Conservation (phyloP, 2,888 invertebrate species). For the Drosophila koepferae region DNA sequence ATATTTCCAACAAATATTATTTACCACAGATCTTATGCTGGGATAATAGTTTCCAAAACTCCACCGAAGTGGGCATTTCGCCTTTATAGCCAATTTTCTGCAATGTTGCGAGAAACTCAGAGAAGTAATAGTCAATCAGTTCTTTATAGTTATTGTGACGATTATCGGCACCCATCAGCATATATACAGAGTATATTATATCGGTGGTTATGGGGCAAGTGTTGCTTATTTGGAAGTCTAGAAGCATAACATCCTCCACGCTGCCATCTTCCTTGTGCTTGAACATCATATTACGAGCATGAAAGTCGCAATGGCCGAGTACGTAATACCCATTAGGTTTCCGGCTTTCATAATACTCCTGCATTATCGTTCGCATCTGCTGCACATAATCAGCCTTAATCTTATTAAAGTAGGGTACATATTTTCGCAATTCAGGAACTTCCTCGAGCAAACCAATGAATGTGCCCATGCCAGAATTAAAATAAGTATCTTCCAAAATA, state of each 20-base stretch:
- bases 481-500: conserved; percentile 30
- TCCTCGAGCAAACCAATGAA: conserved; percentile 50
- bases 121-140: conserved; percentile 58
- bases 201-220: conserved; percentile 66
- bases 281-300: conserved; percentile 72
- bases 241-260: conserved; percentile 57
- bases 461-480: conserved; percentile 41
- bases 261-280: conserved; percentile 33
- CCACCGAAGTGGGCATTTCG: conserved; percentile 58
- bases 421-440: conserved; percentile 44
- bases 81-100: conserved; percentile 50
- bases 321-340: conserved; percentile 56
- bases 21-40: conserved; percentile 70
- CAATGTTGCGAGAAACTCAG: conserved; percentile 41
- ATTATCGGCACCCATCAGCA: conserved; percentile 56
- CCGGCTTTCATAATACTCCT: conserved; percentile 37
- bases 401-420: conserved; percentile 28
- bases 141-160: conserved; percentile 57
- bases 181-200: conserved; percentile 67
- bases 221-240: conserved; percentile 72
- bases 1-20: background rate
- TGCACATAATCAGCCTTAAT: conserved; percentile 34
- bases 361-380: background rate
- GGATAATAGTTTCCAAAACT: conserved; percentile 61
- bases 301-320: conserved; percentile 71